Conservation (phyloP, 2,888 invertebrate genomes). For the Drosophila algonquin region DNA sequence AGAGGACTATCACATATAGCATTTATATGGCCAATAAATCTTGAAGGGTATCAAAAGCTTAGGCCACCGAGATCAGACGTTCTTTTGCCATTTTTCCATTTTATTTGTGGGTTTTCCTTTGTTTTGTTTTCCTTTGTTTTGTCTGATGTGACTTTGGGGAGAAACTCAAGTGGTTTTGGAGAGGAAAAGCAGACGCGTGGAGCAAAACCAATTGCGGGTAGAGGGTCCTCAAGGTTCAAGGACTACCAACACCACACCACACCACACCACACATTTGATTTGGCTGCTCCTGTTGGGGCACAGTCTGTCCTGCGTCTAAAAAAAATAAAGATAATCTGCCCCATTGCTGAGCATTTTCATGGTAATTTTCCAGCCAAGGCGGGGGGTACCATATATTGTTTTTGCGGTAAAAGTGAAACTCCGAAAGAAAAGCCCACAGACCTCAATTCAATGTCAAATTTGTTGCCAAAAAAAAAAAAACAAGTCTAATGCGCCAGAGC, state of each 20-base stretch:
- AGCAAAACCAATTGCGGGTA: not conserved
- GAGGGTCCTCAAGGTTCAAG: slow-evolving; percentile 68
- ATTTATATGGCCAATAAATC: not conserved
- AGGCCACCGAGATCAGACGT: slow-evolving; percentile 12
- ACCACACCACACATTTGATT: slow-evolving; percentile 42
- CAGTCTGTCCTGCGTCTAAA: too few species aligned
- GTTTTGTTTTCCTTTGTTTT: slow-evolving; percentile 23
- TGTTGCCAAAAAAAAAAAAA: slow-evolving; percentile 28
- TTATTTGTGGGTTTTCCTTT: slow-evolving; percentile 28
- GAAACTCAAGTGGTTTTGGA: slow-evolving; percentile 24
- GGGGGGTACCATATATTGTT: slow-evolving; percentile 1
- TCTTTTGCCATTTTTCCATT: slow-evolving; percentile 23
- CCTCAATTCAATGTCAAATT: slow-evolving; percentile 65
- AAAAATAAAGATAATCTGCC: slow-evolving; percentile 75
- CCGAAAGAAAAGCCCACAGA: slow-evolving; percentile 17
- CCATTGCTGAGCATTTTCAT: slow-evolving; percentile 68
- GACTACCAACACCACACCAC: slow-evolving; percentile 60
- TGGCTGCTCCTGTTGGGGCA: slow-evolving; percentile 5
- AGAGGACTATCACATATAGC: not conserved
- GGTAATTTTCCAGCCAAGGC: slow-evolving; percentile 57
- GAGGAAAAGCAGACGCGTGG: not conserved
- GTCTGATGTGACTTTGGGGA: slow-evolving; percentile 48
- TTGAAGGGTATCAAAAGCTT: not conserved
- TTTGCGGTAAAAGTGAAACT: slow-evolving; percentile 27
- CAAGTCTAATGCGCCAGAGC: too few species aligned